Conservation (phyloP, 2,113 vertebrate species). For the Leptocoma aspasia region DNA sequence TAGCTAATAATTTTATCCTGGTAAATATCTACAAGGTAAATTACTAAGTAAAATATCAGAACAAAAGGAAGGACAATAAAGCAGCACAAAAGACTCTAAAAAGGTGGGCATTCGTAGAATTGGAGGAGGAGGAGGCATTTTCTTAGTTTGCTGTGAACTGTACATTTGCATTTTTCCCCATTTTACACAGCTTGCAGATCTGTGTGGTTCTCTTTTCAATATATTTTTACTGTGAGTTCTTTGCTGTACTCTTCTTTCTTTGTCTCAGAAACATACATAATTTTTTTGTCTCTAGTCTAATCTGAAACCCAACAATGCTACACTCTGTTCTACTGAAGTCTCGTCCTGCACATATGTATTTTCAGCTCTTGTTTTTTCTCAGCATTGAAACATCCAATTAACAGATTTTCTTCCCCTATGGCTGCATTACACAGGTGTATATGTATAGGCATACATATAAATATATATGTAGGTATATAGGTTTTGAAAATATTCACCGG, state of each 20-base stretch:
- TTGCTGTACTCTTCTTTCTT: neutral
- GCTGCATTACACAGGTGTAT: neutral
- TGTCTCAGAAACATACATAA: neutral
- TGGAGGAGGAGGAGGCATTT: neutral
- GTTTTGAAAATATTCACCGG: neutral
- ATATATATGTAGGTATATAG: neutral
- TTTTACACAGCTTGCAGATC: neutral
- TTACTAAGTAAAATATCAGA: neutral
- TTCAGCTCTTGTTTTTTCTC: neutral
- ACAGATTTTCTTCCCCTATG: neutral
- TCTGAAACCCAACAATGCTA: neutral
- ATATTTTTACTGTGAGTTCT: neutral
- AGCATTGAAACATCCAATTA: neutral
- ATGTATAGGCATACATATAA: neutral
- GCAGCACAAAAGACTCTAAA: neutral
- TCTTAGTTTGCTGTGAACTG: neutral
- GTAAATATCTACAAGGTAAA: neutral
- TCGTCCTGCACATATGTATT: neutral
- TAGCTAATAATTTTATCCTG: neutral
- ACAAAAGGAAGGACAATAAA: neutral
- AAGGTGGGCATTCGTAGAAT: neutral
- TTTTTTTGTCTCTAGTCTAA: neutral
- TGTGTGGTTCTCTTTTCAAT: neutral
- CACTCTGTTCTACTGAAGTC: neutral
- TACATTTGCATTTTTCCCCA: rapidly evolving